A percentile compares a stretch with the other conserved stretches of the same genome.
Evolutionary conservation across 2,888 invertebrate genomes (phyloP).

Genomic region (Sylvicola cinctus): DNA sequence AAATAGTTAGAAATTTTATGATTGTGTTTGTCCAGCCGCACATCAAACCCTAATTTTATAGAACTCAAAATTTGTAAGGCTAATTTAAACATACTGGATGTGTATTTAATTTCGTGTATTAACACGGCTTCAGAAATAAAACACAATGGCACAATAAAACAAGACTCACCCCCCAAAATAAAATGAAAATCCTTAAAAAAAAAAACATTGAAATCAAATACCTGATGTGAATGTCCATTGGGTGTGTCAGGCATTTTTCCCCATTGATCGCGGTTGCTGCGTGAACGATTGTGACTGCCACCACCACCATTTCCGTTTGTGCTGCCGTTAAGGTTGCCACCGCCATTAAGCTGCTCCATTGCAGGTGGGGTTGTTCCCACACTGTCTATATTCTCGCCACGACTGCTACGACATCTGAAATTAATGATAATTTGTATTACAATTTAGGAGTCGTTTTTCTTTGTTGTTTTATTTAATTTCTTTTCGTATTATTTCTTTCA

Average conservation of each 20-base stretch:
- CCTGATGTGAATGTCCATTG: slow-evolving; percentile 10
- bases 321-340: slow-evolving; percentile 1
- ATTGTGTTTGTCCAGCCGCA: too few relatives aligned
- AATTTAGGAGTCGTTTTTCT: too few relatives aligned
- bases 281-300: too few relatives aligned
- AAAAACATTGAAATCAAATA: not conserved
- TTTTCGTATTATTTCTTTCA: too few relatives aligned
- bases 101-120: too few relatives aligned
- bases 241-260: slow-evolving; percentile 23
- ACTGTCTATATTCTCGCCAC: slow-evolving; percentile 22
- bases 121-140: too few relatives aligned
- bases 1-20: too few relatives aligned
- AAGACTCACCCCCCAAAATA: not conserved
- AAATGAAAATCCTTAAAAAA: not conserved
- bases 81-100: too few relatives aligned
- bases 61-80: too few relatives aligned
- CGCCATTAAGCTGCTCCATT: slow-evolving; percentile 15
- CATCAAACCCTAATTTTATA: too few relatives aligned
- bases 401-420: slow-evolving; percentile 24
- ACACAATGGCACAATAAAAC: not conserved
- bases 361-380: slow-evolving; percentile 20
- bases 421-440: too few relatives aligned
- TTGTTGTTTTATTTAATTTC: too few relatives aligned
- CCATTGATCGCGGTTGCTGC: slow-evolving; percentile 23
- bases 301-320: slow-evolving; percentile 2